Evolutionary conservation across 2,888 invertebrate genomes (phyloP), one percentile per base, ranked within the genome.

Genomic region (Cylindroiulus punctatus): DNA sequence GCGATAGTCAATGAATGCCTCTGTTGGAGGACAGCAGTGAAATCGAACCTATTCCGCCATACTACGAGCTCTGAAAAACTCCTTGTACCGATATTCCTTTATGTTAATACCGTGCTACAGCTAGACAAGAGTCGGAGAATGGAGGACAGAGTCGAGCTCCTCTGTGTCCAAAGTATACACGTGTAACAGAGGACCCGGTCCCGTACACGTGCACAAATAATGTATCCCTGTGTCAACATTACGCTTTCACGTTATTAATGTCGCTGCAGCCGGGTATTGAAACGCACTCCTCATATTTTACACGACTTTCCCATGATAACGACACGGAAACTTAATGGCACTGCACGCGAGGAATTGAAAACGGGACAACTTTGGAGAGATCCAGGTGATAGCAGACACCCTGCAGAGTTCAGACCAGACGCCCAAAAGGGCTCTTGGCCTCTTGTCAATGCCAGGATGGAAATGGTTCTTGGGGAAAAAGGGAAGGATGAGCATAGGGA

Each of bases 201-300:
- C 57, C 57, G 57, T 57, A 57, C 57, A 57, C 57, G 57, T 57
- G 57, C 57, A 57, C 57, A 57, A 57, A 57, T 57, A 57, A 57
- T 57, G 57, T 57, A n/a, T 57, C 57, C 57, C 57, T n/a, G 57
- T 57, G 57, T 57, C 57, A 57, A 57, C 57, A 57, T 57, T 57
- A n/a, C 19, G 57, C 57, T 57, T 57, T 57, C 57, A n/a, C 57
- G n/a, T 57, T 57, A 57, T 57, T 57, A 57, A 57, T 57, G 57
- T 19, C 57, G 57, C 57, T 57, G n/a, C n/a, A 57, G n/a, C 7
- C 57, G n/a, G 19, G 57, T n/a, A 57, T 57, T n/a, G 57, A 57
- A 57, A 57, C 57, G 19, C 57, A 57, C 57, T 57, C 57, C 57
- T 57, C 57, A n/a, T 57, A 57, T 57, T 57, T 57, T 57, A 57